These are phyloP conservation scores for Camponotus floridanus DNA, from an alignment of 1,140 invertebrate species.

Conservation along the genomic window DNA sequence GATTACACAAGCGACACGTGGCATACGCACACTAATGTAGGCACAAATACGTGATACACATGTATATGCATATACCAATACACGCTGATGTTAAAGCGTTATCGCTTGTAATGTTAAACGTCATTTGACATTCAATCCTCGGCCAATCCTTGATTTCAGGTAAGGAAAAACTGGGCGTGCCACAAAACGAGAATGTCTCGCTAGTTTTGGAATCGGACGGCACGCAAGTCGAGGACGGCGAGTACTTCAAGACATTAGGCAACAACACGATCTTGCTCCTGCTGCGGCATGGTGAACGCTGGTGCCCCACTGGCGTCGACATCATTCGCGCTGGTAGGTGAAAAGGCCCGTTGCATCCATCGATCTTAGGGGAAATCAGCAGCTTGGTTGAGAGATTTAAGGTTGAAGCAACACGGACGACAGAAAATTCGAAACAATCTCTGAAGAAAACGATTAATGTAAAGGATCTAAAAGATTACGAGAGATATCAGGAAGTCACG, in stretches of 20 bases:
- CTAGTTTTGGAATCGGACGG: constrained; percentile 97
- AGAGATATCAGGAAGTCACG: background rate
- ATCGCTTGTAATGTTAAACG: constrained; percentile 23
- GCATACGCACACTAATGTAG: constrained; percentile 23
- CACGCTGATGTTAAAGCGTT: constrained; percentile 14
- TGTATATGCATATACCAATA: background rate
- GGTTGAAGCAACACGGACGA: constrained; percentile 15
- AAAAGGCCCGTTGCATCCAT: constrained; percentile 22
- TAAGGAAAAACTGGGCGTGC: constrained; percentile 95
- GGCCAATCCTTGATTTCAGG: constrained; percentile 85
- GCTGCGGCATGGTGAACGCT: constrained; percentile 94
- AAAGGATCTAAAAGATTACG: background rate
- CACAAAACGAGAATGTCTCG: constrained; percentile 92
- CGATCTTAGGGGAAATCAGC: constrained; percentile 48
- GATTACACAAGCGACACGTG: constrained; percentile 60
- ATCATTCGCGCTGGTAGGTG: constrained; percentile 94
- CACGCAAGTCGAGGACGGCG: constrained; percentile 97
- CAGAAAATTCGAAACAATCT: constrained; percentile 10
- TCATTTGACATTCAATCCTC: constrained; percentile 11
- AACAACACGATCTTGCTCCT: constrained; percentile 96
- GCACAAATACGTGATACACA: background rate
- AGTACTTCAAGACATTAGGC: constrained; percentile 96
- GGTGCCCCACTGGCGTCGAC: constrained; percentile 96
- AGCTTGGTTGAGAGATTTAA: constrained; percentile 54
- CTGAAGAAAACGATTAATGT: background rate